Evolutionary conservation across 2,113 vertebrate species (phyloP).

Genomic region (Psammodynastes pulverulentus): DNA sequence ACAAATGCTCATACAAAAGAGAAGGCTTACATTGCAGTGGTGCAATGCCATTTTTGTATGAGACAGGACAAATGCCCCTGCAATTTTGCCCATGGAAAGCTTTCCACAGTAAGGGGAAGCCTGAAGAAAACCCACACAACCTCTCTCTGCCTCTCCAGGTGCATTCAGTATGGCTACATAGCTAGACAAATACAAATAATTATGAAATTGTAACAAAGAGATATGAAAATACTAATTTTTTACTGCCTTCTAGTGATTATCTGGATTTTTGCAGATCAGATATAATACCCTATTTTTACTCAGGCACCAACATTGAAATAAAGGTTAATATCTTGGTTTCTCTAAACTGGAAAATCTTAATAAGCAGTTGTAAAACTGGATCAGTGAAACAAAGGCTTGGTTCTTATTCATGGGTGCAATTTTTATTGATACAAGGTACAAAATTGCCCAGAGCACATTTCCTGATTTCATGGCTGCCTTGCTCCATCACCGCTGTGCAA

Average conservation of each 20-base stretch:
- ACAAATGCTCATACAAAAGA: neutral
- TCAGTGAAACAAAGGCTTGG: neutral
- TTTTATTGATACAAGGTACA: neutral
- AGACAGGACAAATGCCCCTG: neutral
- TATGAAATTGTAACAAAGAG: neutral
- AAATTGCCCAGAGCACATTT: neutral
- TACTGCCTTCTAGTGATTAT: neutral
- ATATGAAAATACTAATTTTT: neutral
- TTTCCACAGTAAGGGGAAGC: neutral
- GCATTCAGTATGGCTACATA: neutral
- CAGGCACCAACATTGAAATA: neutral
- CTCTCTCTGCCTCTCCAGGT: neutral
- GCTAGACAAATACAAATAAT: neutral
- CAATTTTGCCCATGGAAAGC: neutral
- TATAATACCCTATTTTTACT: neutral
- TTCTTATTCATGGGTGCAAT: neutral
- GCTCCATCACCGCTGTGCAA: neutral
- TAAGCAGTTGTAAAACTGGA: neutral
- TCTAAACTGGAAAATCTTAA: neutral
- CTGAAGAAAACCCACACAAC: neutral
- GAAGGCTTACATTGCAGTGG: neutral
- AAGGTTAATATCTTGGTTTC: neutral
- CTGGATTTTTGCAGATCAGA: neutral
- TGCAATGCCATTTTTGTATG: neutral
- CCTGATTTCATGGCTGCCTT: neutral